phyloP scores from a whole-genome alignment of 2,797 vertebrate genomes.

The Paguma larvata region DNA sequence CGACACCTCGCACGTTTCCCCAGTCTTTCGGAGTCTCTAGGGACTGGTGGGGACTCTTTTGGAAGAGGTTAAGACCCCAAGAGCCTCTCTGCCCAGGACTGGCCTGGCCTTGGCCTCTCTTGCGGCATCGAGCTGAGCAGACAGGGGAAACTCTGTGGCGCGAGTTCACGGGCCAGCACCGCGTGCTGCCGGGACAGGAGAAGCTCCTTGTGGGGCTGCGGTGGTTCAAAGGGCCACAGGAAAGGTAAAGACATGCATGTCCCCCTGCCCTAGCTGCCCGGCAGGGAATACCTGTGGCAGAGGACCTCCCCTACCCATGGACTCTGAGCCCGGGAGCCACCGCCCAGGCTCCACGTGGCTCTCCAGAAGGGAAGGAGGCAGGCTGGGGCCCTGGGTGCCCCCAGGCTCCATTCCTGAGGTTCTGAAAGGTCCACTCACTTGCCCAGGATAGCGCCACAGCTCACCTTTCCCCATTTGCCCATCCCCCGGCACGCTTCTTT shows the following conservation, averaged over 20 bases:
- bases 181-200: slow-evolving; percentile 11
- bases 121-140: rapidly evolving
- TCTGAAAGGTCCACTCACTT: background rate
- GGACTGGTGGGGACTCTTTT: too few relatives aligned
- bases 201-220: slow-evolving; percentile 57
- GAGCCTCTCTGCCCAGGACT: background rate
- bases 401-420: background rate
- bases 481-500: rapidly evolving
- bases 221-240: slow-evolving; percentile 67
- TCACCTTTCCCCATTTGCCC: background rate
- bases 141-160: background rate
- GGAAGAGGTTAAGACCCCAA: background rate
- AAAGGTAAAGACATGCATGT: slow-evolving; percentile 44
- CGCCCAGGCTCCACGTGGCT: rapidly evolving
- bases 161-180: slow-evolving; percentile 16
- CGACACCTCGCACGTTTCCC: rapidly evolving
- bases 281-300: background rate
- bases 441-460: too few relatives aligned
- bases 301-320: rapidly evolving
- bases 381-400: rapidly evolving
- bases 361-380: background rate
- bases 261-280: slow-evolving; percentile 37
- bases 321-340: rapidly evolving
- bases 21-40: background rate
- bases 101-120: background rate